phyloP scores from a whole-genome alignment of 2,888 invertebrate genomes.

The Drosophila siamana region DNA sequence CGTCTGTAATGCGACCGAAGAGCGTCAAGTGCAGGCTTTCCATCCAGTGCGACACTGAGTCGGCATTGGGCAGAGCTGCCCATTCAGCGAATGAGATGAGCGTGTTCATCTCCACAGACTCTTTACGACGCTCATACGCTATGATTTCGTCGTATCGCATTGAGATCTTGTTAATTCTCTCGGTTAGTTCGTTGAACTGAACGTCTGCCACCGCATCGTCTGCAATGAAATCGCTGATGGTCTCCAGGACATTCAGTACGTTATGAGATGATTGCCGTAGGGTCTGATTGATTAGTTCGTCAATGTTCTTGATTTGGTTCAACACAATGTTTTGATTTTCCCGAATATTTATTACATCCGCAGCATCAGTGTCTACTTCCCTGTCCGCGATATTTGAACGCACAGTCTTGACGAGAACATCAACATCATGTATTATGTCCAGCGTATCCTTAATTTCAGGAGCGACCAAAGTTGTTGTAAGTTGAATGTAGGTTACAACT shows the following conservation, averaged over 20 bases:
- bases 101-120: background rate
- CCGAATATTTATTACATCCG: too few relatives aligned
- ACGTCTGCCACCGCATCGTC: background rate
- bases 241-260: background rate
- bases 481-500: background rate
- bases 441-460: background rate
- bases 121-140: background rate
- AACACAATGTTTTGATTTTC: background rate
- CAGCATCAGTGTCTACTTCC: background rate
- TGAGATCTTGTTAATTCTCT: background rate
- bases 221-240: background rate
- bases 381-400: background rate
- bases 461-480: background rate
- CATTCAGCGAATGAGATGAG: background rate
- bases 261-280: background rate
- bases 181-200: background rate
- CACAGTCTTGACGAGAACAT: background rate
- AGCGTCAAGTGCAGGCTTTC: background rate
- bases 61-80: background rate
- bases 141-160: background rate
- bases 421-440: background rate
- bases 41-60: background rate
- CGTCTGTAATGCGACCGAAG: background rate
- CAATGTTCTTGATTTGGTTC: background rate
- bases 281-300: background rate